These are phyloP conservation scores for Gnathonemus echidnorhynchus DNA, from an alignment of 2,113 vertebrate species.

Conservation along the genomic window DNA sequence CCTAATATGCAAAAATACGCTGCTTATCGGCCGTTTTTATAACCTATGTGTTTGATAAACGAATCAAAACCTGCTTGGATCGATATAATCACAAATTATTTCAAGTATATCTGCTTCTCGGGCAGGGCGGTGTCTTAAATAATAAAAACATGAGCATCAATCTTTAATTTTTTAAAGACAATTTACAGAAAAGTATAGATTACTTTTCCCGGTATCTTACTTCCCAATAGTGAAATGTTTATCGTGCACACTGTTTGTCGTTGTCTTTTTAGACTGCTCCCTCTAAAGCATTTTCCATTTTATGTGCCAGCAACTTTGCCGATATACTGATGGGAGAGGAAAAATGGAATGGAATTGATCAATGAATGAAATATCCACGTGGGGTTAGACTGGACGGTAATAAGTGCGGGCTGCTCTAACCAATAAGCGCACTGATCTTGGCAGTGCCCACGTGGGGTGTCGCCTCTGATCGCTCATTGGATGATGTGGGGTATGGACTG, in stretches of 20 bases:
- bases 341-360: slow-evolving; percentile 48
- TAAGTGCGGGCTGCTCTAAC: slow-evolving; percentile 48
- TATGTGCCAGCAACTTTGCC: slow-evolving; percentile 24
- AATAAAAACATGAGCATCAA: not conserved
- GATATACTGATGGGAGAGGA: slow-evolving; percentile 25
- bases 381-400: slow-evolving; percentile 59
- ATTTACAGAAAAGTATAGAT: not conserved
- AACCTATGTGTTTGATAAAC: not conserved
- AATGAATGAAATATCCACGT: slow-evolving; percentile 71
- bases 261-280: slow-evolving; percentile 3
- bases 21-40: not conserved
- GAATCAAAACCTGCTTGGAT: not conserved
- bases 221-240: slow-evolving; percentile 1
- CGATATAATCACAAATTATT: not conserved
- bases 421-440: slow-evolving; percentile 41
- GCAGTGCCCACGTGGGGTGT: slow-evolving; percentile 57
- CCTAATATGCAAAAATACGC: not conserved
- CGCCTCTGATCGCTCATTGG: slow-evolving; percentile 53
- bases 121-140: not conserved
- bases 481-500: slow-evolving; percentile 20
- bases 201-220: not conserved
- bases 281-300: slow-evolving; percentile 19
- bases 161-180: slow-evolving; percentile 3
- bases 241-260: not conserved
- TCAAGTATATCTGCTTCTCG: not conserved